Percentiles rank a stretch among this genome's conserved stretches.
Conservation (phyloP, 2,113 vertebrate species). For the Eonycteris spelaea region DNA sequence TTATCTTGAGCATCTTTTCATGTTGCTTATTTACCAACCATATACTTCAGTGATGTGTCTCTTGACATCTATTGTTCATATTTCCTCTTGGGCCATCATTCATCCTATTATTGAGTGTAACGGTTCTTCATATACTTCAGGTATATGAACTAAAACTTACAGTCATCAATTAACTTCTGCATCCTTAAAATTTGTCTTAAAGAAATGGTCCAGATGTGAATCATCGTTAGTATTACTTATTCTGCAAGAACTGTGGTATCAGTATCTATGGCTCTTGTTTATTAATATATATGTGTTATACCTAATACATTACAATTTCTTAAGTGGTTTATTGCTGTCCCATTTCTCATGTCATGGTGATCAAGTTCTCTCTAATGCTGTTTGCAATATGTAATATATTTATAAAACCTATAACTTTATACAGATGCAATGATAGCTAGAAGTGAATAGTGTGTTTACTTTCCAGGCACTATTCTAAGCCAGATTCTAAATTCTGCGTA, state of each 20-base stretch:
- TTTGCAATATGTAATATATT: not conserved
- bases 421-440: not conserved
- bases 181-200: not conserved
- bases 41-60: not conserved
- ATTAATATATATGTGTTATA: not conserved
- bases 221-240: not conserved
- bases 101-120: not conserved
- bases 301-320: not conserved
- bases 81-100: not conserved
- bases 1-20: not conserved
- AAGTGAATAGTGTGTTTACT: not conserved
- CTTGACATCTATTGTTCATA: not conserved
- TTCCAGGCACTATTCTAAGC: not conserved
- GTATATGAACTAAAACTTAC: not conserved
- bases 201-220: not conserved
- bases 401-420: not conserved
- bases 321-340: not conserved
- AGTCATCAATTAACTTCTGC: not conserved
- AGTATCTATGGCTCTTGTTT: not conserved
- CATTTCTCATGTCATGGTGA: not conserved
- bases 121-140: not conserved
- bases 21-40: not conserved
- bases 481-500: not conserved
- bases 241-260: not conserved
- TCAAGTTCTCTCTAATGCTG: not conserved